These are phyloP conservation scores for Eristalis intricaria DNA, from an alignment of 2,888 invertebrate species.

Conservation along the genomic window DNA sequence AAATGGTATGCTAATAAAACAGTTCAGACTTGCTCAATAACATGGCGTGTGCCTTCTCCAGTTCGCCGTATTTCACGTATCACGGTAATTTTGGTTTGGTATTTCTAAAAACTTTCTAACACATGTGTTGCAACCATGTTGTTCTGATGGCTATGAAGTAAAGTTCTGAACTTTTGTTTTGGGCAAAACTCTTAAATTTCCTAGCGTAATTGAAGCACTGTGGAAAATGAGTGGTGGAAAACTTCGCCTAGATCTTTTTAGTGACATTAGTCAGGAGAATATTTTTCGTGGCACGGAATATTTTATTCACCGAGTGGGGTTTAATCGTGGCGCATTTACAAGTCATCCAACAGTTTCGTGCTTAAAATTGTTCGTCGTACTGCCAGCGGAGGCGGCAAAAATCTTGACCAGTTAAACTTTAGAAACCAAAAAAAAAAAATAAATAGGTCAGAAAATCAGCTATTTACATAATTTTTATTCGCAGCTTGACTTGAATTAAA, in stretches of 20 bases:
- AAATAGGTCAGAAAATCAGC: too few species aligned
- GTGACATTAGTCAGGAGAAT: background rate
- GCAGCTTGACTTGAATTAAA: too few species aligned
- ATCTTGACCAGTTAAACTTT: background rate
- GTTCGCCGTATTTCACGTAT: background rate
- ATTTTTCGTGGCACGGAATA: background rate
- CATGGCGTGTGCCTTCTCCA: background rate
- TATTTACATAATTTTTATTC: too few species aligned
- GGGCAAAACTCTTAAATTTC: background rate
- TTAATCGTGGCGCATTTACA: slow-evolving; percentile 10
- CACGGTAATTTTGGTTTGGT: background rate
- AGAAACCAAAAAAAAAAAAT: too few species aligned
- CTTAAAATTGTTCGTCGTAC: slow-evolving; percentile 6
- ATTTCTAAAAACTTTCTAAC: background rate
- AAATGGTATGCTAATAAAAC: slow-evolving; percentile 39
- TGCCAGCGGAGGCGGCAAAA: background rate
- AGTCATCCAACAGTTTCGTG: slow-evolving; percentile 12
- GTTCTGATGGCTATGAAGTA: background rate
- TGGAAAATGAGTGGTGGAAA: background rate
- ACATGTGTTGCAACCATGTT: background rate
- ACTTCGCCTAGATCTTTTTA: background rate
- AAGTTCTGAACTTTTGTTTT: background rate
- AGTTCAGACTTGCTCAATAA: slow-evolving; percentile 8
- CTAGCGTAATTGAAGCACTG: background rate
- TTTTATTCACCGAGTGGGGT: background rate